Evolutionary conservation across 2,113 vertebrate genomes (phyloP), one percentile per base, ranked within the genome.

Genomic region (Podarcis cretensis): DNA sequence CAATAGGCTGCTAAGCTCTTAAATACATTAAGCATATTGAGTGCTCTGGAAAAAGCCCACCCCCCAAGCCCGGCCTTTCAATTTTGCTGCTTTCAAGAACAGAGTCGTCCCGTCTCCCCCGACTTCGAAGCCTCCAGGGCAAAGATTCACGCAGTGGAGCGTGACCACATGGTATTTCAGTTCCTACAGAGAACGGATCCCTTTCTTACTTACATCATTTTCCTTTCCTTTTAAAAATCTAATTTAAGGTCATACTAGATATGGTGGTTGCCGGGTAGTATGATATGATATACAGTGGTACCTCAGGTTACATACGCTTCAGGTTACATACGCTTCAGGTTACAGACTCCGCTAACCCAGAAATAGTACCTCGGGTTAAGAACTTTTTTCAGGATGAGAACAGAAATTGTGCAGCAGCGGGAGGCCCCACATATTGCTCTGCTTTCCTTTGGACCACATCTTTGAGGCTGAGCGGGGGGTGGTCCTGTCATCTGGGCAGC

Each of bases 1-100:
- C 91, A 93, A 86, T 88, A 90, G 92, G 66, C 89, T 27, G 4
- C 90, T 96, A 89, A 95, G 94, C 93, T 93, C 89, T 95, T 95
- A 84, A 95, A 93, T 57, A 94, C 90, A 90, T 95, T 90, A 94
- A 94, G 93, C 92, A 86, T 87, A 89, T 90, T 95, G 90, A 89
- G 13, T 14, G 14, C 92, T 91, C 86, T 93, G 94, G 93, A 87
- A 73, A 82, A 37, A 16, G 48, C 75, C 89, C 85, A 78, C 54
- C 40, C 6, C 6, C 1, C 9, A 9, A 48, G 6, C 43, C 43
- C 43, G 6, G 37, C 59, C 83, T 94, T 68, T 3, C 10, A 16
- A 32, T 25, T 85, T 80, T 81, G 79, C 59, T 83, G 4, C 84
- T 82, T 54, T 32, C 20, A 5, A 1, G 35, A 71, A 37, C 57